Evolutionary conservation across 1,140 invertebrate genomes (phyloP), one percentile per base, ranked within the genome.

Genomic region (Papilio dardanus): DNA sequence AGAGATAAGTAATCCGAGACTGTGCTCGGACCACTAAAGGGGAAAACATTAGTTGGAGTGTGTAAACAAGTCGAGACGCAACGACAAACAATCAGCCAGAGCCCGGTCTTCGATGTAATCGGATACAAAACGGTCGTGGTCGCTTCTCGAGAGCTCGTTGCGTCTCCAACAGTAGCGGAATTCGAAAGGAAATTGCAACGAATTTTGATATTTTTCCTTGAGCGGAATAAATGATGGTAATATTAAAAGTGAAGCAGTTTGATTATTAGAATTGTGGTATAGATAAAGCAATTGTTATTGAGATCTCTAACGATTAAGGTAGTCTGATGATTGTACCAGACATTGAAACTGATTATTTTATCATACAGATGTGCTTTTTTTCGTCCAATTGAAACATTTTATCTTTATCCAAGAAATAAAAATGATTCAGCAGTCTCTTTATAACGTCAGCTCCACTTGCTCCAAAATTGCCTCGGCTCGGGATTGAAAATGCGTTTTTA

Each of bases 11-110:
- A 87, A 89, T 85, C 82, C 75, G 82, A 89, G 83, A 88, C 76
- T 80, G 80, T 81, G 77, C 81, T 79, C 80, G 74, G 81, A 81
- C 81, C 82, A 84, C 81, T 86, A 87, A 87, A 83, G 84, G 82
- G 81, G 87, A 85, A 86, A 87, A 89, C 84, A 89, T 83, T 84
- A 85, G 85, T 84, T 76, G 77, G 77, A 85, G 85, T 84, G 80
- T 81, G 88, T 87, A 90, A 89, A 90, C 88, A 90, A 84, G 81
- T 78, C 73, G 81, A 81, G 80, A 79, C 80, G 81, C 80, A 73
- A 88, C 83, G 83, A 83, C 85, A 89, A 90, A 90, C 86, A 90
- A 87, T 85, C 86, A 86, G 82, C 83, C 79, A 83, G 81, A 81
- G 82, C 81, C 82, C 79, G 71, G 81, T 88, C 80, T 75, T 74